These are phyloP conservation scores for Alosa sapidissima DNA, from an alignment of 2,797 vertebrate species.

Conservation along the genomic window DNA sequence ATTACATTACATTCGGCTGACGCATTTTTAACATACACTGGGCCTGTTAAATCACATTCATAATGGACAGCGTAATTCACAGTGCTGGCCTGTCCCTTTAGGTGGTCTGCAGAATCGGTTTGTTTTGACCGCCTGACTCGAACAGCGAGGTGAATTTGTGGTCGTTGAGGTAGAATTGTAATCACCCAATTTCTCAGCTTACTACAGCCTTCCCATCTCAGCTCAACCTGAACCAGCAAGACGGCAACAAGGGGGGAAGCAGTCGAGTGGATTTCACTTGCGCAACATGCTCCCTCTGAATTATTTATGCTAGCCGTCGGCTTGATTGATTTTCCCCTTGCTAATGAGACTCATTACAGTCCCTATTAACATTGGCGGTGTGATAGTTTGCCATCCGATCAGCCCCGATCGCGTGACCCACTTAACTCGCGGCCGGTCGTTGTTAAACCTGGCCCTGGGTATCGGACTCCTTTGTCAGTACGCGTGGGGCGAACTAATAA, in stretches of 20 bases:
- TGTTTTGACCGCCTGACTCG: neutral
- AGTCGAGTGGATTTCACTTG: slow-evolving; percentile 47
- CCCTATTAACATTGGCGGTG: slow-evolving; percentile 65
- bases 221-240: slow-evolving; percentile 41
- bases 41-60: slow-evolving; percentile 7
- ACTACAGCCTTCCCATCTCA: neutral
- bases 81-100: neutral
- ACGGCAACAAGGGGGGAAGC: slow-evolving; percentile 36
- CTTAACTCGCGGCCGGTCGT: slow-evolving; percentile 31
- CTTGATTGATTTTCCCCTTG: slow-evolving; percentile 73
- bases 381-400: slow-evolving; percentile 66
- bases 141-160: neutral
- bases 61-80: slow-evolving; percentile 1
- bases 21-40: no score
- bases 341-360: slow-evolving; percentile 80
- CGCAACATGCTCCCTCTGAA: slow-evolving; percentile 60
- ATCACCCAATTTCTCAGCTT: neutral
- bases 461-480: neutral
- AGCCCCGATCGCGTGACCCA: slow-evolving; percentile 57
- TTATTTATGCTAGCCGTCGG: slow-evolving; percentile 71
- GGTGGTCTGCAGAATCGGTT: neutral
- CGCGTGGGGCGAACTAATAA: neutral
- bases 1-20: no score
- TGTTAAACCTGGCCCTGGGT: neutral
- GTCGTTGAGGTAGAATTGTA: neutral